Conservation (phyloP, 2,797 vertebrate genomes). For the Borostomias antarcticus region DNA sequence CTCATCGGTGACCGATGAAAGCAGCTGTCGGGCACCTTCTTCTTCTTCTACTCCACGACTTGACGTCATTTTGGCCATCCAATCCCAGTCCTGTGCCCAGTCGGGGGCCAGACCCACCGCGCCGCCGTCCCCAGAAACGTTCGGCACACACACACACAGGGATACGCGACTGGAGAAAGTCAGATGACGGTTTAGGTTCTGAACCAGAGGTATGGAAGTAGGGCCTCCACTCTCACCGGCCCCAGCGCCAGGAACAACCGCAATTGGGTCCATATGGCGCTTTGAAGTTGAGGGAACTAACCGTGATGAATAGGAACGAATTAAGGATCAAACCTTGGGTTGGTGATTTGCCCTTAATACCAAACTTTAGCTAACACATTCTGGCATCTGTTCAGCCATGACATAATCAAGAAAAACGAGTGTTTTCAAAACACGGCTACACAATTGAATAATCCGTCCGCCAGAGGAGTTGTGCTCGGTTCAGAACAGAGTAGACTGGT, state of each 20-base stretch:
- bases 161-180: background rate
- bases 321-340: conserved; percentile 61
- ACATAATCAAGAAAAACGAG: conserved; percentile 43
- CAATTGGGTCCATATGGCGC: conserved; percentile 91
- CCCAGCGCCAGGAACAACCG: conserved; percentile 85
- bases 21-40: conserved; percentile 62
- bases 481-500: conserved; percentile 1
- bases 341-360: conserved; percentile 52
- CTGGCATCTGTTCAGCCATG: conserved; percentile 40
- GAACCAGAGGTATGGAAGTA: conserved; percentile 68
- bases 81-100: too few species aligned
- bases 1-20: conserved; percentile 42
- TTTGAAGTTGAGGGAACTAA: conserved; percentile 88
- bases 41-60: background rate
- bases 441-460: conserved; percentile 15
- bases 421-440: conserved; percentile 38
- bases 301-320: conserved; percentile 89
- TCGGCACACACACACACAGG: background rate
- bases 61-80: background rate
- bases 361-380: conserved; percentile 37
- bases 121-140: too few species aligned
- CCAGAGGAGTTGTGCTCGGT: background rate
- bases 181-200: conserved; percentile 20
- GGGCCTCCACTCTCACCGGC: conserved; percentile 85
- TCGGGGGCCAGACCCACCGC: too few species aligned